Evolutionary conservation across 2,888 invertebrate genomes (phyloP), one percentile per base, ranked within the genome.

Genomic region (Leptinotarsa rubiginosa): DNA sequence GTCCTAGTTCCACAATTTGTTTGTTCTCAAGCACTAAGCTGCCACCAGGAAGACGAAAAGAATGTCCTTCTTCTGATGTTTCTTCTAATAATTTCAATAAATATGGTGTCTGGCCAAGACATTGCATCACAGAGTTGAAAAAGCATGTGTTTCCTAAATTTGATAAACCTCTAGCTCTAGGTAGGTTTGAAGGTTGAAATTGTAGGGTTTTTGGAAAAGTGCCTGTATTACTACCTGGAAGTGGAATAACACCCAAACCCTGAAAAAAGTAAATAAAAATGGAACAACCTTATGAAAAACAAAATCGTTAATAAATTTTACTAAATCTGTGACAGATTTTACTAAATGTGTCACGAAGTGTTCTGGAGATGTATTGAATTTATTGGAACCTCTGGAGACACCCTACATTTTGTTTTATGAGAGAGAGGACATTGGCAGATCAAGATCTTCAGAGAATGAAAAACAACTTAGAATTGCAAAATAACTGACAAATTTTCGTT

Each of bases 111-210:
- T 95, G 95, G 3, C 95, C 94, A 82, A 97, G 89, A 86, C 96
- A 96, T 89, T 98, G 98, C 90, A 98, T 92, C 12, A 98, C 97
- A 41, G 98, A 96, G 89, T 98, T 98, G 87, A 98, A 97, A 88
- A 97, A 98, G 86, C 98, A 98, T 0, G 98, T 98, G 87, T 98
- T 98, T 67, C 98, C 98, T 85, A 98, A 89, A 89, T 98, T 98
- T 69, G 91, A 91, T 59, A 98, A 89, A 0, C 98, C 98, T 89
- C 96, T 89, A 0, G 93, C 92, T 56, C 92, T 88, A 0, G 91
- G 91, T 75, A 91, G 73, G 64, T 73, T 77, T 68, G 77, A 77
- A 50, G 20, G 64, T 54, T 62, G 47, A 10, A 72, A 75, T 18
- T 69, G 73, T 20, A 67, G 52, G 18, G 74, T 70, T 77, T 80